Evolutionary conservation across 2,888 invertebrate species (phyloP).

Genomic region (Fragum whitleyi): DNA sequence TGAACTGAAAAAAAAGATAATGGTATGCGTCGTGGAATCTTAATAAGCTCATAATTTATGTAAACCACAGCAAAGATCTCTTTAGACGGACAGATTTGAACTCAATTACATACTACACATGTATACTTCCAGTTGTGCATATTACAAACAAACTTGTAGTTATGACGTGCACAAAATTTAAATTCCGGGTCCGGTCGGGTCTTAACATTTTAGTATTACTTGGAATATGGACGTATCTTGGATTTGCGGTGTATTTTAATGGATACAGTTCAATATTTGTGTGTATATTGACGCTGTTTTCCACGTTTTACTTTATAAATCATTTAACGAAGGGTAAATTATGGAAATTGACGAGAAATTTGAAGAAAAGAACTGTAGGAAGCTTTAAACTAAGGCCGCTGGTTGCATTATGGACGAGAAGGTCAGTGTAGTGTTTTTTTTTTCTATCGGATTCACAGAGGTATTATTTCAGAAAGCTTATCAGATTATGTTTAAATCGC

Average conservation of each 20-base stretch:
- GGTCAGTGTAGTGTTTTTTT: constrained; percentile 26
- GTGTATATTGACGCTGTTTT: constrained; percentile 30
- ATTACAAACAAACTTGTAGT: too few relatives aligned
- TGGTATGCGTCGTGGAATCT: too few relatives aligned
- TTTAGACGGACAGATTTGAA: too few relatives aligned
- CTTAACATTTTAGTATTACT: neutral
- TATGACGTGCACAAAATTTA: neutral
- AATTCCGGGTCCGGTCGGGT: neutral
- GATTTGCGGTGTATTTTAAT: constrained; percentile 46
- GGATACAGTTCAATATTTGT: constrained; percentile 40
- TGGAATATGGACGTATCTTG: constrained; percentile 31
- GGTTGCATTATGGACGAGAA: constrained; percentile 28
- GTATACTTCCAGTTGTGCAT: too few relatives aligned
- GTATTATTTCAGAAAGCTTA: neutral
- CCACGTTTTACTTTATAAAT: constrained; percentile 28
- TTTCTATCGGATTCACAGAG: neutral
- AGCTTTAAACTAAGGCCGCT: neutral
- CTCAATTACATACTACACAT: too few relatives aligned
- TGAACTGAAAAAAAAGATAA: too few relatives aligned
- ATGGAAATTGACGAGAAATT: neutral
- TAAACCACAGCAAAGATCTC: too few relatives aligned
- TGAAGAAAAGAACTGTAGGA: neutral
- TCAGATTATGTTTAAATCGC: neutral
- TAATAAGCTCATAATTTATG: too few relatives aligned
- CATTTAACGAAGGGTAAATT: constrained; percentile 31